Percentiles rank a stretch among this genome's conserved stretches.
phyloP scores from a whole-genome alignment of 1,140 invertebrate genomes.

The Helicoverpa zea region DNA sequence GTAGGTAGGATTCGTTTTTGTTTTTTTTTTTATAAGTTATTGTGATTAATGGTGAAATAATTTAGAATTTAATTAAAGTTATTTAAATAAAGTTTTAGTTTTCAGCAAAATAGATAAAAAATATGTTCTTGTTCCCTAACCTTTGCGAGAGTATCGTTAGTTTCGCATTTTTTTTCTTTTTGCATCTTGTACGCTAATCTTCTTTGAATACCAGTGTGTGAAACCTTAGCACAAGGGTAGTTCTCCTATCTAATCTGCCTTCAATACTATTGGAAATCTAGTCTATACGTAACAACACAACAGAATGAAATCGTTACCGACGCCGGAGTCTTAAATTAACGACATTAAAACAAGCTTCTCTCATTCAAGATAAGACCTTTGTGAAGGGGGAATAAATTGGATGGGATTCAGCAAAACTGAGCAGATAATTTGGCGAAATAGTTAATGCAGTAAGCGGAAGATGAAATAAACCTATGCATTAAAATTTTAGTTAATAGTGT shows the following conservation, averaged over 20 bases:
- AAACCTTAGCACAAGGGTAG: constrained; percentile 5
- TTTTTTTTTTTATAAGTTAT: too few species aligned
- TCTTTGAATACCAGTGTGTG: background rate
- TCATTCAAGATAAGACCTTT: constrained; percentile 80
- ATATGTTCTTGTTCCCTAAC: too few species aligned
- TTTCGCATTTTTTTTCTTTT: too few species aligned
- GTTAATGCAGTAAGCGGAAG: constrained; percentile 6
- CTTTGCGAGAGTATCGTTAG: too few species aligned
- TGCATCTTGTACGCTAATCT: background rate
- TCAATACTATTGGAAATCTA: constrained; percentile 47
- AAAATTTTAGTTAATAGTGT: too few species aligned
- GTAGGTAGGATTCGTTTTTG: background rate
- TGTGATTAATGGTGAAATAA: too few species aligned
- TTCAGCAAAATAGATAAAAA: too few species aligned
- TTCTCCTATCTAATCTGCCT: constrained; percentile 43
- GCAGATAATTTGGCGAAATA: constrained; percentile 20
- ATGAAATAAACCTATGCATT: background rate
- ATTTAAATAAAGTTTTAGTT: too few species aligned
- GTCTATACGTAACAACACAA: constrained; percentile 50
- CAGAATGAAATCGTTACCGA: constrained; percentile 76
- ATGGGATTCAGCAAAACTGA: constrained; percentile 63
- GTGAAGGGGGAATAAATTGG: constrained; percentile 75
- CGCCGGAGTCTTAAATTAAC: constrained; percentile 73
- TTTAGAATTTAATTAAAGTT: too few species aligned
- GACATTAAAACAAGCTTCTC: constrained; percentile 79